Evolutionary conservation across 2,888 invertebrate species (phyloP), one percentile per base, ranked within the genome.

Genomic region (Diploptera punctata): DNA sequence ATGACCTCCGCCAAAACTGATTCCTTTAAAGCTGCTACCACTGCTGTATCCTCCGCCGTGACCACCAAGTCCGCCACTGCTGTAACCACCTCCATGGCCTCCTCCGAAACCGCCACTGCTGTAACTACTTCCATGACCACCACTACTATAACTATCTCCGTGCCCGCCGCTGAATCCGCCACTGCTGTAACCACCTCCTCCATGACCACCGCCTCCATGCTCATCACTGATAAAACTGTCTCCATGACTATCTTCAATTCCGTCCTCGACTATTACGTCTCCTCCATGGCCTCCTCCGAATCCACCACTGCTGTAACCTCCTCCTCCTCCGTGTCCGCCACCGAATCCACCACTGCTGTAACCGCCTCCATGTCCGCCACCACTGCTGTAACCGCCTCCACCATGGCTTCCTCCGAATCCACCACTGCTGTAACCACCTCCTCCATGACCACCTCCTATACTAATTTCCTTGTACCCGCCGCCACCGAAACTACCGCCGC

Each of bases 71-170:
- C 60, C 62, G 3, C 62, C 67, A 19, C 67, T 67, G 47, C 67
- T 67, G 26, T 44, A 62, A n/a, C 62, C 24, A 24, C 38, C 43
- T 33, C 44, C 44, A 18, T 44, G 24, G 19, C 62, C 24, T 24
- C 38, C 43, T 33, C 44, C 44, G 26, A 67, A 67, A n/a, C 67
- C 67, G 21, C 67, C 44, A 29, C 67, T 67, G 67, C 44, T 44
- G 26, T 44, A 43, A 9, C 67, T 21, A n/a, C 47, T 38, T 62
- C 62, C 62, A n/a, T 18, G 16, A 10, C 54, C 54, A 21, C 67
- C 33, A 10, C 16, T 18, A 19, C 62, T 62, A 33, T 62, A 62
- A 13, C 29, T 13, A n/a, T 33, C 33, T 33, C 33, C 62, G 18
- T 62, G 62, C 10, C 62, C 62, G 16, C 62, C 62, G n/a, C 62